phyloP scores from a whole-genome alignment of 2,888 invertebrate species.

The Alentia gelatinosa region DNA sequence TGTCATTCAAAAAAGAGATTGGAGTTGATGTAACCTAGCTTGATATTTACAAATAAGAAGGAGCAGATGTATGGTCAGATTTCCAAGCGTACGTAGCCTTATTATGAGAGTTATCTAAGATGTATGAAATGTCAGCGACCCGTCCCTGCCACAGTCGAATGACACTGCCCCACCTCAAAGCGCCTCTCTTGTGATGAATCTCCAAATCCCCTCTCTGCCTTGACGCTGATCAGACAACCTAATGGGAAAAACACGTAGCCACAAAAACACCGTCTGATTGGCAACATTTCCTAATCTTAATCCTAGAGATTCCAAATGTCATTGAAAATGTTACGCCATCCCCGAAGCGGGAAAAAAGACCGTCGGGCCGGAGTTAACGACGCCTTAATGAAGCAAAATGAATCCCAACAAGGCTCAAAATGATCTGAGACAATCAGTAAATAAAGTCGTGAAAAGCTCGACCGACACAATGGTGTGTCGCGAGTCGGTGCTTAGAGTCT shows the following conservation, averaged over 20 bases:
- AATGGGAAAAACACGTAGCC: background rate
- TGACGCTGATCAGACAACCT: background rate
- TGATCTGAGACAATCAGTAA: background rate
- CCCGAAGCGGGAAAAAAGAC: background rate
- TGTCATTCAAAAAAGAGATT: too few species aligned
- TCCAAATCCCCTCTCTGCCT: background rate
- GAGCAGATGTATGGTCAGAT: too few species aligned
- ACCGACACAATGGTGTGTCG: too few species aligned
- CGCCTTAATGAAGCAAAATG: background rate
- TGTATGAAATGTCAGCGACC: background rate
- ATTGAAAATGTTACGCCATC: slow-evolving; percentile 7
- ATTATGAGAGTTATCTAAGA: background rate
- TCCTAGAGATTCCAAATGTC: slow-evolving; percentile 9
- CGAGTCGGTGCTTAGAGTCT: too few species aligned
- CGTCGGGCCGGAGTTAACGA: background rate
- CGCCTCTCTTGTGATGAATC: too few species aligned
- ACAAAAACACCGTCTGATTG: background rate
- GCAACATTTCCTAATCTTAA: slow-evolving; percentile 19
- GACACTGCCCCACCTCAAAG: background rate
- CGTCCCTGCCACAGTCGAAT: background rate
- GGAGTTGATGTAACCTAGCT: too few species aligned
- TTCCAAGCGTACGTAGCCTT: background rate
- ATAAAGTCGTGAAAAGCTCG: background rate
- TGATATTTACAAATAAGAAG: too few species aligned
- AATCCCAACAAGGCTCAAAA: background rate